These are phyloP conservation scores for Neotoxoptera formosana DNA, from an alignment of 1,140 invertebrate genomes.

Conservation along the genomic window DNA sequence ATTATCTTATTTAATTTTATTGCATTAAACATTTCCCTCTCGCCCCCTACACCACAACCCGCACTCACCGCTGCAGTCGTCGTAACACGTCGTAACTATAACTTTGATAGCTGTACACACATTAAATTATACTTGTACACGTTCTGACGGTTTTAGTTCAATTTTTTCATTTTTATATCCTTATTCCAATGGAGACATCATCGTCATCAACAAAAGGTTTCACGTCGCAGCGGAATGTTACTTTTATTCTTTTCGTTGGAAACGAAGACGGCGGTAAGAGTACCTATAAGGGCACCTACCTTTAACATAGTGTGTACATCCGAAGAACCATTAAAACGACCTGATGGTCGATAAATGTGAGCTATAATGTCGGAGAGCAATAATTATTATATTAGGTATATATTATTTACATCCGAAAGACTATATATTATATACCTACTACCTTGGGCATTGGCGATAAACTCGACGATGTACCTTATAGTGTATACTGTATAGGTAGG, in stretches of 20 bases:
- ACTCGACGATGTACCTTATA: background rate
- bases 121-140: constrained; percentile 1
- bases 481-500: background rate
- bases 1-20: constrained; percentile 56
- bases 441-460: background rate
- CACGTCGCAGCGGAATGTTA: constrained; percentile 15
- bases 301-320: background rate
- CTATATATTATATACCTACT: background rate
- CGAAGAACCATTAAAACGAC: constrained; percentile 20
- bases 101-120: constrained; percentile 49
- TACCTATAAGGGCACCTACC: background rate
- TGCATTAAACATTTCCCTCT: constrained; percentile 30
- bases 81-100: constrained; percentile 44
- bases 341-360: constrained; percentile 25
- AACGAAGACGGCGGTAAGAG: background rate
- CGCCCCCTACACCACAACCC: background rate
- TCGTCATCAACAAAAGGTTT: constrained; percentile 48
- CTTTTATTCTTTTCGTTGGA: constrained; percentile 37
- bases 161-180: constrained; percentile 37
- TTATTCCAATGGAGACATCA: constrained; percentile 46
- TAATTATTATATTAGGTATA: background rate
- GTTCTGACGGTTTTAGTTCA: constrained; percentile 52
- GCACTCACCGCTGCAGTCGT: background rate
- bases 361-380: constrained; percentile 39
- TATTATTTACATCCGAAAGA: background rate